Base-by-base conservation (phyloP, 2,797 vertebrate species). In the Acridotheres tristis region DNA sequence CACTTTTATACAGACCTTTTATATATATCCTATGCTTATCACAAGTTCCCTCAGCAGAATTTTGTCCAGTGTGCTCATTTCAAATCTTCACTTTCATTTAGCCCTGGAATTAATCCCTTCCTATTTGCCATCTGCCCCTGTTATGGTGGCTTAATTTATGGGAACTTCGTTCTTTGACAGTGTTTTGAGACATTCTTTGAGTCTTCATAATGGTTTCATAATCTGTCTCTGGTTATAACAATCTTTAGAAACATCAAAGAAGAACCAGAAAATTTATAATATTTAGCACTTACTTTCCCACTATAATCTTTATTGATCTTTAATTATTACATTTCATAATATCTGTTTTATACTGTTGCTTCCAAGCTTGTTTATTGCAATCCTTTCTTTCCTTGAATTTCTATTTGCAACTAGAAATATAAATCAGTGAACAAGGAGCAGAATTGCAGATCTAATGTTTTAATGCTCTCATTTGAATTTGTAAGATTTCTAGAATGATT, bases 1-100 rank as follows among this genome's bases (percentile, higher is more conserved):
- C 19, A 7, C 6, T 43, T 67, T 23, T 29, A 13, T 51, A 16
- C 8, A 59, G 4, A 40, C 16, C 29, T 68, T 50, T 34, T 19
- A 29, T 29, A 50, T 16, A 29, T 29, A 50, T 20, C 29, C 29
- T 47, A 20, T 11, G 2, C 30, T 47, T 34, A 1, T 40, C 42
- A 18, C 3, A 54, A 26, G 3, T 62, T 40, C 11, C 0, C 16
- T 40, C 20, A 17, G 11, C 3, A 2, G 17, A 48, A 13, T 40
- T 62, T 69, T 77, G 11, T 62, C 21, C 42, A 10, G 3, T 13
- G 34, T 69, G 20, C 30, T 48, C 14, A 13, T 42, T 62, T 17
- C 34, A 69, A 62, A 30, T 2, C 8, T 48, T 55, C 8, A 34
- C 34, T 9, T 62, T 22, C 9, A 4, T 18, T 62, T 34, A 55